phyloP scores from a whole-genome alignment of 2,888 invertebrate genomes.

The Spialia ferax region DNA sequence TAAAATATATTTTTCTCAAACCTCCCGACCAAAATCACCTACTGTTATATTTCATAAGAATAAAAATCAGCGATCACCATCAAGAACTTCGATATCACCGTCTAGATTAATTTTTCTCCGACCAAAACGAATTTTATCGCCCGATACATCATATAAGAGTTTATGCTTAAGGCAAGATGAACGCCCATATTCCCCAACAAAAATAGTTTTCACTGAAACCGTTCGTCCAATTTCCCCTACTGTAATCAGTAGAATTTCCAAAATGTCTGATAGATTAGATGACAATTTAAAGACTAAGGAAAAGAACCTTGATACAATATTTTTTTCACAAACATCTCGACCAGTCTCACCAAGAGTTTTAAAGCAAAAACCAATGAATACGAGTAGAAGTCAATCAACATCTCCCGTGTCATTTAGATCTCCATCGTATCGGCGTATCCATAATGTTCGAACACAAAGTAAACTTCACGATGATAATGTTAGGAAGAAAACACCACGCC shows the following conservation, averaged over 20 bases:
- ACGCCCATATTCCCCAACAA: constrained; percentile 63
- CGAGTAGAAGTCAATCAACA: constrained; percentile 77
- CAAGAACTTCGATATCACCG: constrained; percentile 60
- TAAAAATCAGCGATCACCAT: constrained; percentile 48
- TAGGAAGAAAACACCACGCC: constrained; percentile 79
- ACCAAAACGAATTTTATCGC: constrained; percentile 69
- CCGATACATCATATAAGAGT: constrained; percentile 60
- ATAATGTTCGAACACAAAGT: constrained; percentile 76
- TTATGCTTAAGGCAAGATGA: constrained; percentile 46
- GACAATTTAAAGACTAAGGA: constrained; percentile 50
- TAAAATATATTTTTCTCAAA: constrained; percentile 84
- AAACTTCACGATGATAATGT: constrained; percentile 64
- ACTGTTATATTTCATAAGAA: constrained; percentile 68
- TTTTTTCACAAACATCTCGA: constrained; percentile 76
- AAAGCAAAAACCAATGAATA: constrained; percentile 51
- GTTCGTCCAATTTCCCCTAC: constrained; percentile 71
- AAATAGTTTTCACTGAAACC: constrained; percentile 72
- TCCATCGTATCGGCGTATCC: constrained; percentile 89
- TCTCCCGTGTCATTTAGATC: constrained; percentile 88
- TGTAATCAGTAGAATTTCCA: constrained; percentile 47
- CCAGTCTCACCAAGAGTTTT: constrained; percentile 73
- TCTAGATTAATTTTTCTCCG: constrained; percentile 67
- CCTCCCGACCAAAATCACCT: constrained; percentile 77
- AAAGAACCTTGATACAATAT: constrained; percentile 62
- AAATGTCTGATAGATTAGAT: constrained; percentile 42